phyloP scores from a whole-genome alignment of 23 tunicate species.

The Styela clava region DNA sequence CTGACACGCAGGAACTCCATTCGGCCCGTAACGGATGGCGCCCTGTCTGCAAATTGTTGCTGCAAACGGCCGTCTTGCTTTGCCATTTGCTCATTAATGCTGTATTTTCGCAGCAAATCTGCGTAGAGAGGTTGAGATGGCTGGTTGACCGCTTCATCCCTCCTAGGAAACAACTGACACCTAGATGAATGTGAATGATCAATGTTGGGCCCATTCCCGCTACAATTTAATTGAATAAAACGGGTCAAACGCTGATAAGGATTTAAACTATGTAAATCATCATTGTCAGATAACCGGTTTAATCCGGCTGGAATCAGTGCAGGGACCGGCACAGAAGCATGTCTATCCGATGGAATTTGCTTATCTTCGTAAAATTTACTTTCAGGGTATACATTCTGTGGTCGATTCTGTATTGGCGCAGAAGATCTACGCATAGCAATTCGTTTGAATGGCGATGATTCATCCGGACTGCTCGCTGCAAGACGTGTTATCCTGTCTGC shows the following conservation, averaged over 20 bases:
- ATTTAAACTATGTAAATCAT: neutral
- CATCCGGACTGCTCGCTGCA: neutral
- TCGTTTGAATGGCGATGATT: conserved; percentile 7
- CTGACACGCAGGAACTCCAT: neutral
- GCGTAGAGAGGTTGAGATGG: neutral
- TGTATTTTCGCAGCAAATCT: neutral
- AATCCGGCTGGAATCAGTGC: neutral
- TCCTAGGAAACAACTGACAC: neutral
- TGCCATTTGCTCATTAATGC: neutral
- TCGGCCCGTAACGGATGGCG: neutral
- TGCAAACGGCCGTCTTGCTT: neutral
- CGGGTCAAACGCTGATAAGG: neutral
- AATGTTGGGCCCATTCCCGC: neutral
- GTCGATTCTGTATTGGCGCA: conserved; percentile 10
- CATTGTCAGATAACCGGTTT: neutral
- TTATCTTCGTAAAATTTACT: neutral
- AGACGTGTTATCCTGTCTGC: neutral
- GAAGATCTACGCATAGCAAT: conserved; percentile 9
- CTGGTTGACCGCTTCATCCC: neutral
- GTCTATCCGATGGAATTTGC: neutral
- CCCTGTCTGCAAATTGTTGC: neutral
- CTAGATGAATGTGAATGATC: neutral
- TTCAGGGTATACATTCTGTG: neutral
- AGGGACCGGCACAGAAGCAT: neutral
- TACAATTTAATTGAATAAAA: neutral